These are phyloP conservation scores for Halcyon leucocephala DNA, from an alignment of 2,797 vertebrate species.

Conservation along the genomic window DNA sequence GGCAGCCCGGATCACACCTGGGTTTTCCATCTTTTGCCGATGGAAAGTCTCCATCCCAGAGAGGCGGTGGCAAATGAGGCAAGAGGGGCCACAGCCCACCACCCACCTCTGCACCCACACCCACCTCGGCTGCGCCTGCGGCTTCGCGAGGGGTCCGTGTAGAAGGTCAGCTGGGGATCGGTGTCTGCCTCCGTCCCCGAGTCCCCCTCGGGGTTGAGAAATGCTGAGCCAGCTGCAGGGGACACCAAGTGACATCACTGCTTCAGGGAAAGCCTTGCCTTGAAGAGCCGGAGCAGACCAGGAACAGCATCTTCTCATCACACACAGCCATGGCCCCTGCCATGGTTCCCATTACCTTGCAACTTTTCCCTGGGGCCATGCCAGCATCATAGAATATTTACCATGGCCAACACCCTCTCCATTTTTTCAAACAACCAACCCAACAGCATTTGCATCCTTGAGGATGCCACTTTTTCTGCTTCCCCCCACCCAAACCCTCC, in stretches of 20 bases:
- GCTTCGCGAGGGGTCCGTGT: constrained; percentile 97
- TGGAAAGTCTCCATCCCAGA: not conserved
- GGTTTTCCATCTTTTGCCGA: not conserved
- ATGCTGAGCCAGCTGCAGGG: constrained; percentile 93
- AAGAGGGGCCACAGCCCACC: fast-evolving
- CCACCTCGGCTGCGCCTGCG: constrained; percentile 95
- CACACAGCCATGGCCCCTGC: not conserved
- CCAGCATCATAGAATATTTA: not conserved
- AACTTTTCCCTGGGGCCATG: not conserved
- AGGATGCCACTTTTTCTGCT: not conserved
- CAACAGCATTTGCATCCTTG: not conserved
- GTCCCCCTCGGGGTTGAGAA: constrained; percentile 97
- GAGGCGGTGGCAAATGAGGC: fast-evolving
- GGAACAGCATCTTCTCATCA: not conserved
- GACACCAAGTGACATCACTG: not conserved
- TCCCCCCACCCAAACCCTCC: not conserved
- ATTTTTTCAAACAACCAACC: not conserved
- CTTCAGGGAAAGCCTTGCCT: not conserved
- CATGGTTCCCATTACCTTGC: not conserved
- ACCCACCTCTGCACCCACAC: not conserved
- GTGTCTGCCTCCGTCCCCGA: constrained; percentile 96
- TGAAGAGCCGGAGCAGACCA: not conserved
- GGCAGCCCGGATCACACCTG: fast-evolving
- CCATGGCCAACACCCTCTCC: not conserved
- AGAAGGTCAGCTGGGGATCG: constrained; percentile 98